These are phyloP conservation scores for Tokudaia muenninki DNA, from an alignment of 2,797 vertebrate genomes.

Conservation along the genomic window DNA sequence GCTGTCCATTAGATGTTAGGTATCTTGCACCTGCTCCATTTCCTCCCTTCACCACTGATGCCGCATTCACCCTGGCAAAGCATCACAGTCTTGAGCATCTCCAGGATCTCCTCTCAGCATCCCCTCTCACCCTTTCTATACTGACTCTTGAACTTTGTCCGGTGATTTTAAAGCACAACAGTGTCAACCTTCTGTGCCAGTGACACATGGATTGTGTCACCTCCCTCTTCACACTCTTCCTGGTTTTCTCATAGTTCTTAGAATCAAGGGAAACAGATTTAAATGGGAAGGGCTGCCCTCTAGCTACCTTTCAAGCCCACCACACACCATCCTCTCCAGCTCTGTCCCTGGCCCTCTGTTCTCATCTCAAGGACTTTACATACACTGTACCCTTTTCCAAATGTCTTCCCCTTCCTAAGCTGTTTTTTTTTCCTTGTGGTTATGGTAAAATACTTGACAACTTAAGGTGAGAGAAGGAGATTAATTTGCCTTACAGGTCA, in stretches of 20 bases:
- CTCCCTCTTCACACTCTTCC: not conserved
- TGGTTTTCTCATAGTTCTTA: not conserved
- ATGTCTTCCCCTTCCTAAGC: not conserved
- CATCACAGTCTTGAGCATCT: not conserved
- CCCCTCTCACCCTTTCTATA: fast-evolving
- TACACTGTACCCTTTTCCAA: not conserved
- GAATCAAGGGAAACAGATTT: not conserved
- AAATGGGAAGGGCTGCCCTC: not conserved
- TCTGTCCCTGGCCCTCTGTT: not conserved
- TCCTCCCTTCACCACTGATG: not conserved
- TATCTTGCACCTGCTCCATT: not conserved
- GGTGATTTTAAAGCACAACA: not conserved
- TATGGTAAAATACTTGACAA: not conserved
- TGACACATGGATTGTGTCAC: not conserved
- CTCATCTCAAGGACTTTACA: not conserved
- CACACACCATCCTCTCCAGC: not conserved
- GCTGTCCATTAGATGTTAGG: fast-evolving
- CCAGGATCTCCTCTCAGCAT: too few species aligned
- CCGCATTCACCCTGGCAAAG: too few species aligned
- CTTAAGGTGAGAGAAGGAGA: not conserved
- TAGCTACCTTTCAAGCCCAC: too few species aligned
- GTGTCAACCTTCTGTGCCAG: not conserved
- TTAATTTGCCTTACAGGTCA: not conserved
- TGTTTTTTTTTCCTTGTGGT: not conserved
- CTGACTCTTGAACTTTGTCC: not conserved